Evolutionary conservation across 1,140 invertebrate genomes (phyloP).

Genomic region (Drosophila cardini): DNA sequence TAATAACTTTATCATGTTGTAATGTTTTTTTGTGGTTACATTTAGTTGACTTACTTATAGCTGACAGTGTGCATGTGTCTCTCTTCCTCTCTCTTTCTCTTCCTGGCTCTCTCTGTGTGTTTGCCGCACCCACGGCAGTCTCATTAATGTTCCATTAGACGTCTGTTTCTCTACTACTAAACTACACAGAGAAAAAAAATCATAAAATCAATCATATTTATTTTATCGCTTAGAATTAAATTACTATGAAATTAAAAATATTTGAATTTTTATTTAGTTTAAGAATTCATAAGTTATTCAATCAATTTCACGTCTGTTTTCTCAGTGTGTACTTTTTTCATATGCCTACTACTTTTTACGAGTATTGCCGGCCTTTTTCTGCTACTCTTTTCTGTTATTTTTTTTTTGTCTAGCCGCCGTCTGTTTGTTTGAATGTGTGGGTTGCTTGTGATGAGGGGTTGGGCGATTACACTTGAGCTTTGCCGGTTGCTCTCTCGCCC

Average conservation of each 20-base stretch:
- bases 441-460: conserved; percentile 16
- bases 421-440: conserved; percentile 46
- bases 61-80: conserved; percentile 34
- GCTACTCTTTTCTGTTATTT: conserved; percentile 35
- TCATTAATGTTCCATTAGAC: conserved; percentile 71
- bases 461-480: conserved; percentile 65
- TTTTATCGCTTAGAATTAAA: too few species aligned
- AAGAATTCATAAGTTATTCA: too few species aligned
- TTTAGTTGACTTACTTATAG: conserved; percentile 30
- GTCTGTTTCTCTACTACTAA: conserved; percentile 55
- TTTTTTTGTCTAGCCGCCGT: conserved; percentile 56
- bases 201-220: too few species aligned
- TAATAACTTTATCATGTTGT: conserved; percentile 20
- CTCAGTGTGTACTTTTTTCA: conserved; percentile 21
- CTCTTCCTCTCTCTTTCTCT: too few species aligned
- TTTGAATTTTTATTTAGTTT: too few species aligned
- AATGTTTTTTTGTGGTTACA: conserved; percentile 12
- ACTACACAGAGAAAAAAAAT: conserved; percentile 33
- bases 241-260: too few species aligned
- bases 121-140: conserved; percentile 42
- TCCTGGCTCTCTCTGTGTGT: too few species aligned
- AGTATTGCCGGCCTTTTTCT: conserved; percentile 27
- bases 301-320: too few species aligned
- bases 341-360: conserved; percentile 55
- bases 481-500: conserved; percentile 51